phyloP scores from a whole-genome alignment of 1,140 invertebrate genomes.

The Ctenoplectra terminalis region DNA sequence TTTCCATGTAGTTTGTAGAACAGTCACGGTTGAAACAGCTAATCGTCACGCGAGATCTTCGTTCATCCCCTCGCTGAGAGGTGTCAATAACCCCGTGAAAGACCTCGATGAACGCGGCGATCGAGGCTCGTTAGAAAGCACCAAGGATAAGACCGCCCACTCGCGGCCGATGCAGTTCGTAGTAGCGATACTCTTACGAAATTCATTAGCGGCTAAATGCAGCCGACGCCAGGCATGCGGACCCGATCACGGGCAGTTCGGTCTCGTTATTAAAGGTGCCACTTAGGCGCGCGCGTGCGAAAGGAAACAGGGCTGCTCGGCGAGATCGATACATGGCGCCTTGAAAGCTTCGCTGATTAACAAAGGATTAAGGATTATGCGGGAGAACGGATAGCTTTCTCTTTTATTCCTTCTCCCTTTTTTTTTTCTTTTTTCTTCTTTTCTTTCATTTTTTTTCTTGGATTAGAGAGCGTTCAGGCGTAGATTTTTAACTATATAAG shows the following conservation, averaged over 20 bases:
- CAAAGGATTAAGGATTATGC: not conserved
- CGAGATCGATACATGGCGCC: conserved; percentile 1
- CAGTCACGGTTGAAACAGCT: too few relatives aligned
- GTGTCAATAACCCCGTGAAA: not conserved
- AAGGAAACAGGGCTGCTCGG: conserved; percentile 4
- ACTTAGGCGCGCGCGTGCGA: not conserved
- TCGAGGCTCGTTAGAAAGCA: conserved; percentile 49
- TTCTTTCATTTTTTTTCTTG: too few relatives aligned
- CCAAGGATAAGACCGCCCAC: conserved; percentile 64
- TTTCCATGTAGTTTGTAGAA: too few relatives aligned
- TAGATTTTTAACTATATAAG: too few relatives aligned
- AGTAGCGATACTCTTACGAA: conserved; percentile 67
- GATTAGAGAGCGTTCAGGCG: too few relatives aligned
- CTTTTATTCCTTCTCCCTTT: not conserved
- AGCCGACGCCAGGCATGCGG: conserved; percentile 41
- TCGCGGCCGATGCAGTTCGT: conserved; percentile 36
- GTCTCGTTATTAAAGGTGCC: conserved; percentile 41
- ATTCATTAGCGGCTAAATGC: conserved; percentile 72
- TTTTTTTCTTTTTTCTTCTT: not conserved
- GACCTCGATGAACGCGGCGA: conserved; percentile 3
- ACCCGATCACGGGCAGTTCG: conserved; percentile 38
- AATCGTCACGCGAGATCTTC: not conserved
- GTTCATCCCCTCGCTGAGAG: not conserved
- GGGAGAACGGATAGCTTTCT: not conserved
- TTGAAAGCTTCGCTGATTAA: conserved; percentile 2